Percentiles rank a stretch among this genome's conserved stretches.
phyloP scores from a whole-genome alignment of 2,888 invertebrate species.

The Epinotia brunnichana region DNA sequence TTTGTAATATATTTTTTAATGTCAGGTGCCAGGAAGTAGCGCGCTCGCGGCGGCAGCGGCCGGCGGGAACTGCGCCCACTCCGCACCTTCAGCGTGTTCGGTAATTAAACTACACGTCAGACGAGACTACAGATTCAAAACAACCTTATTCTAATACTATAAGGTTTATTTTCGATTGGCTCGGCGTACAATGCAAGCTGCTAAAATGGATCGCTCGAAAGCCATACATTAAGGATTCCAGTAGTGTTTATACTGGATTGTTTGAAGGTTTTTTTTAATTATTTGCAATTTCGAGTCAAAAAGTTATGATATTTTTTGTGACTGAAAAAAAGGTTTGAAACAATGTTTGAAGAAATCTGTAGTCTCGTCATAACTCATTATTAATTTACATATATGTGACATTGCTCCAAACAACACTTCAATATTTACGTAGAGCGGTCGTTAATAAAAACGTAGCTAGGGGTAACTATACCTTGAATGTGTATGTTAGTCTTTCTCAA shows the following conservation, averaged over 20 bases:
- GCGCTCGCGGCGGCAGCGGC: constrained; percentile 76
- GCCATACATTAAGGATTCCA: neutral
- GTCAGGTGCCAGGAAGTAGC: constrained; percentile 78
- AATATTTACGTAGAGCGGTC: constrained; percentile 5
- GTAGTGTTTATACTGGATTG: constrained; percentile 5
- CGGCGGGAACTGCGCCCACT: constrained; percentile 76
- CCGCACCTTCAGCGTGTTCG: constrained; percentile 79
- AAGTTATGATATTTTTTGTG: neutral
- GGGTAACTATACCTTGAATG: neutral
- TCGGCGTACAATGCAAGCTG: neutral
- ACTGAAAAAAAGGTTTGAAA: neutral
- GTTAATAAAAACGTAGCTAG: neutral
- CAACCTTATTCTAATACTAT: neutral
- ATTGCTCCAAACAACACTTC: neutral
- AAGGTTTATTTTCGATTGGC: neutral
- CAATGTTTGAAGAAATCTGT: constrained; percentile 13
- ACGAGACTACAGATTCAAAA: constrained; percentile 27
- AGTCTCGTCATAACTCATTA: constrained; percentile 10
- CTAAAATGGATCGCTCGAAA: neutral
- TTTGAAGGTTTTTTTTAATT: neutral
- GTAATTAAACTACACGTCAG: constrained; percentile 61
- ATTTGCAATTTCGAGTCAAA: neutral
- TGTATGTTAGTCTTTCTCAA: neutral
- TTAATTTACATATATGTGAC: constrained; percentile 15
- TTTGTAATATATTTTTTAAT: neutral